Percentiles rank a stretch among this genome's conserved stretches.
phyloP scores from a whole-genome alignment of 2,888 invertebrate species.

The Adelognathus sp. region DNA sequence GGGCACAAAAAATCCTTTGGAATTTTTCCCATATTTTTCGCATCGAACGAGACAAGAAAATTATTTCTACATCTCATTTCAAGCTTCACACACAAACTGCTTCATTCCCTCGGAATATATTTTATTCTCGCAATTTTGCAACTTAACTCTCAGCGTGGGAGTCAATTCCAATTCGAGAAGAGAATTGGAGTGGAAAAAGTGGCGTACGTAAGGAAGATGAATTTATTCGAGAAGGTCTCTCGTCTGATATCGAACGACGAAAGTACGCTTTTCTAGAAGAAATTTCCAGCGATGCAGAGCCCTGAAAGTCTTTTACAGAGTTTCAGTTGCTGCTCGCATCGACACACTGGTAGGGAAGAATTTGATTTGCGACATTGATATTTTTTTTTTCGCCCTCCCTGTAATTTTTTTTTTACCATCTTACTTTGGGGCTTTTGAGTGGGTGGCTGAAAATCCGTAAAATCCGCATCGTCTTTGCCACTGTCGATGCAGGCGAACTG shows the following conservation, averaged over 20 bases:
- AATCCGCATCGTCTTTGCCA: not conserved
- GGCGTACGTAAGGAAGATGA: not conserved
- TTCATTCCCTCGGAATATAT: too few species aligned
- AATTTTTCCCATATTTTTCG: too few species aligned
- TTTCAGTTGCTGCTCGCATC: not conserved
- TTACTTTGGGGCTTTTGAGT: not conserved
- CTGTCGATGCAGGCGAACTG: conserved; percentile 13
- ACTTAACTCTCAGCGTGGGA: not conserved
- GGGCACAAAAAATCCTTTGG: too few species aligned
- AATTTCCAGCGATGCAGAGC: not conserved
- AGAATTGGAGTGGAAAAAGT: not conserved
- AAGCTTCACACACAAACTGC: too few species aligned
- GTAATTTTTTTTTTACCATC: not conserved
- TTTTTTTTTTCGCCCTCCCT: conserved; percentile 16
- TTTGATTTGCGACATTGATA: conserved; percentile 30
- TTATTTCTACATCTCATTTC: too few species aligned
- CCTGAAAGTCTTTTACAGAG: not conserved
- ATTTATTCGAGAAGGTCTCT: conserved; percentile 20
- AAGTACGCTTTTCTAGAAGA: conserved; percentile 20
- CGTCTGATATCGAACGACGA: not conserved
- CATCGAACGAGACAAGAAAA: too few species aligned
- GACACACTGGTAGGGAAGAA: conserved; percentile 1
- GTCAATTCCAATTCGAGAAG: not conserved
- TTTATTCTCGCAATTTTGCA: not conserved
- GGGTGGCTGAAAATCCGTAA: conserved; percentile 15